Evolutionary conservation across 2,888 invertebrate species (phyloP).

Genomic region (Celastrina argiolus): DNA sequence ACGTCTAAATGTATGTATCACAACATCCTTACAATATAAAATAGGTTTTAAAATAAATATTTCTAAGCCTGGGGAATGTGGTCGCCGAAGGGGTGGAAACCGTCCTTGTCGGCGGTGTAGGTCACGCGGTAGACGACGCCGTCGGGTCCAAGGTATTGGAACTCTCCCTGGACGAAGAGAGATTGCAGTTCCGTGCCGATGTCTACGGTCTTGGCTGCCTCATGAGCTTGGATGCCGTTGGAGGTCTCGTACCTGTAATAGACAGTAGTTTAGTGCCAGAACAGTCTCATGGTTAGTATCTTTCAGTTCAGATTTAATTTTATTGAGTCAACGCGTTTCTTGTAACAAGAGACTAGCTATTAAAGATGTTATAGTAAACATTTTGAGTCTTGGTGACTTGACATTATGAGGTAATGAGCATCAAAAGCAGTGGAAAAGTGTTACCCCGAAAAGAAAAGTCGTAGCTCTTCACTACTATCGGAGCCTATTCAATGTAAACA

Average conservation of each 20-base stretch:
- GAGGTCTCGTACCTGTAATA: slow-evolving; percentile 48
- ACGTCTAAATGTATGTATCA: too few relatives aligned
- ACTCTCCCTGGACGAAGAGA: slow-evolving; percentile 49
- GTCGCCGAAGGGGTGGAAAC: slow-evolving; percentile 68
- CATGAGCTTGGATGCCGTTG: slow-evolving; percentile 45
- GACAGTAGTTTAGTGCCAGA: neutral
- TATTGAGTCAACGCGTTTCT: too few relatives aligned
- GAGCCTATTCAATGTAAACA: too few relatives aligned
- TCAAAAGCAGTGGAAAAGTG: too few relatives aligned
- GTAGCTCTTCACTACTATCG: too few relatives aligned
- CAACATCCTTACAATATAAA: too few relatives aligned
- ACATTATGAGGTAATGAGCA: too few relatives aligned
- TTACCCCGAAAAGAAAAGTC: too few relatives aligned
- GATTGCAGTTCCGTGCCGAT: slow-evolving; percentile 51
- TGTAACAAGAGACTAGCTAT: too few relatives aligned
- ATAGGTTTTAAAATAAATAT: neutral
- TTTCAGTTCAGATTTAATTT: neutral
- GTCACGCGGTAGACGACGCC: slow-evolving; percentile 63
- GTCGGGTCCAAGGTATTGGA: slow-evolving; percentile 61
- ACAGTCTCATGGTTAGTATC: neutral
- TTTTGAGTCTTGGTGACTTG: too few relatives aligned
- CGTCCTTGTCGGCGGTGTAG: slow-evolving; percentile 73
- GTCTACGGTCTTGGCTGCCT: slow-evolving; percentile 35
- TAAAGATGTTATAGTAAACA: too few relatives aligned
- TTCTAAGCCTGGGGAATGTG: slow-evolving; percentile 45